Conservation (phyloP, 2,888 invertebrate species). For the Eupithecia abbreviata region DNA sequence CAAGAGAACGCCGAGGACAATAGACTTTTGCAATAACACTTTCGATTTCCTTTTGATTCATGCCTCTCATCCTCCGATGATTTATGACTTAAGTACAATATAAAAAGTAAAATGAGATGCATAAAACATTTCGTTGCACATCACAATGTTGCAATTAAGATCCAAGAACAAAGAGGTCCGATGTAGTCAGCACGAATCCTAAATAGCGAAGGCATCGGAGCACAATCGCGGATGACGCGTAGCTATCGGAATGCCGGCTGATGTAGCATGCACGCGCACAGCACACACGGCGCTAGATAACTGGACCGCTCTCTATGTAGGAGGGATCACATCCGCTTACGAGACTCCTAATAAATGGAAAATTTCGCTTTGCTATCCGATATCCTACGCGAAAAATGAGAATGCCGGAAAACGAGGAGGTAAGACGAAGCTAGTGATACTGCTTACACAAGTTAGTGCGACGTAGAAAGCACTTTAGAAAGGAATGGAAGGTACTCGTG, state of each 20-base stretch:
- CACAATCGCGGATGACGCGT: slow-evolving; percentile 73
- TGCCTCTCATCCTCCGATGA: slow-evolving; percentile 57
- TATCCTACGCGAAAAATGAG: slow-evolving; percentile 57
- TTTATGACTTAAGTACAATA: slow-evolving; percentile 48
- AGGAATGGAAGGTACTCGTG: slow-evolving; percentile 81
- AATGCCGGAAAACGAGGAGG: slow-evolving; percentile 65
- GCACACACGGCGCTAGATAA: slow-evolving; percentile 58
- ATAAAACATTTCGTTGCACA: slow-evolving; percentile 48
- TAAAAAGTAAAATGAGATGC: slow-evolving; percentile 51
- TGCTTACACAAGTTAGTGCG: slow-evolving; percentile 59
- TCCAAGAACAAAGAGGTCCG: slow-evolving; percentile 58
- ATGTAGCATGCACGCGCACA: slow-evolving; percentile 68
- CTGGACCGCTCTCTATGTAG: slow-evolving; percentile 59
- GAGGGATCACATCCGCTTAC: slow-evolving; percentile 59
- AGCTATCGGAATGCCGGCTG: slow-evolving; percentile 75
- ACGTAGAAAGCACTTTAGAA: slow-evolving; percentile 83
- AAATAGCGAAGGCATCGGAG: slow-evolving; percentile 65
- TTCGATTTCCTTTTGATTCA: slow-evolving; percentile 66
- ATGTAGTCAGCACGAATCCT: slow-evolving; percentile 59
- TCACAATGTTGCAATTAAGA: slow-evolving; percentile 54
- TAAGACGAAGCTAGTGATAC: slow-evolving; percentile 64
- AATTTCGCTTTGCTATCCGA: slow-evolving; percentile 60
- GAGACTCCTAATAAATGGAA: slow-evolving; percentile 46
- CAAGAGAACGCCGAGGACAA: slow-evolving; percentile 63
- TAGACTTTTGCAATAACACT: slow-evolving; percentile 71